Conservation (phyloP, 2,888 invertebrate species). For the Patella depressa region DNA sequence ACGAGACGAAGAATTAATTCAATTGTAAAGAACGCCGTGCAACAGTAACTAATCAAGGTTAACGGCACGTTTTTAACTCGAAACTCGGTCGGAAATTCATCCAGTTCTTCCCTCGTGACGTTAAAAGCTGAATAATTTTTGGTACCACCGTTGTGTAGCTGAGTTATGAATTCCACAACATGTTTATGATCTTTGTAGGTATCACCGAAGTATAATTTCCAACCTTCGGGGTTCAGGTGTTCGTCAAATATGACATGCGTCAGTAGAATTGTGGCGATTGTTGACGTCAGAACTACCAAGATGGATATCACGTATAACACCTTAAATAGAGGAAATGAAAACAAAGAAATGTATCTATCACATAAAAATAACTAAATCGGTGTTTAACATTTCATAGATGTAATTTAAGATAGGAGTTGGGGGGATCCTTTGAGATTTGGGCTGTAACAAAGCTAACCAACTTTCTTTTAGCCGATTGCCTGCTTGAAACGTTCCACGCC, state of each 20-base stretch:
- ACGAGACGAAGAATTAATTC: conserved; percentile 9
- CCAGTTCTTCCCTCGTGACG: not conserved
- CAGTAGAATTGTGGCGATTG: not conserved
- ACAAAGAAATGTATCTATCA: no score
- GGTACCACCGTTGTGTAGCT: not conserved
- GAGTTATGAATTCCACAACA: not conserved
- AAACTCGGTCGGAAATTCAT: not conserved
- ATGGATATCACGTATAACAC: not conserved
- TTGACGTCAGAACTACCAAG: not conserved
- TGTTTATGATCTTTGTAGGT: not conserved
- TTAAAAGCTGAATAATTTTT: not conserved
- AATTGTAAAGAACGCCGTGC: conserved; percentile 16
- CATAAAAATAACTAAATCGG: no score
- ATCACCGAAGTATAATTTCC: not conserved
- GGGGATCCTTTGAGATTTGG: no score
- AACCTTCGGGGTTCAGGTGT: not conserved
- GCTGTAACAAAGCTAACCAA: no score
- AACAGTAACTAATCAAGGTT: not conserved
- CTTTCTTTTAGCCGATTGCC: no score
- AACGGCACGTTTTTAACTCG: not conserved
- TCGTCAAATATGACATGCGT: not conserved
- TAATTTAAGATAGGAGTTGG: no score
- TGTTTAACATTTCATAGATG: no score
- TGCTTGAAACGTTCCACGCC: no score
- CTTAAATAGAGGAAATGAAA: not conserved